Evolutionary conservation across 2,113 vertebrate species (phyloP), one percentile per base, ranked within the genome.

Genomic region (Balaeniceps rex): DNA sequence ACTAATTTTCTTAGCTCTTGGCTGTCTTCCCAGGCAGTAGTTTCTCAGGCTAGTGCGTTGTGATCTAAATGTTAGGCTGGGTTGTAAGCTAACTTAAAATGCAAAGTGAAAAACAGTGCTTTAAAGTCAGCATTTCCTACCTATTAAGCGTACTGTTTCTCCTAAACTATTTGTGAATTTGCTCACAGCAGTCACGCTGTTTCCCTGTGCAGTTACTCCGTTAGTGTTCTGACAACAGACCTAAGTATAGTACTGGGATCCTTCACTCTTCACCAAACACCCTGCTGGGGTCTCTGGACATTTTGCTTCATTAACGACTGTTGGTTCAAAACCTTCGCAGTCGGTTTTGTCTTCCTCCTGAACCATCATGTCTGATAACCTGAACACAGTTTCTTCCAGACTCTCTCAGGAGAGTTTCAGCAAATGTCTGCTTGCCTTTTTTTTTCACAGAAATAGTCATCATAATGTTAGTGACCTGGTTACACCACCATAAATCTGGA

Each of bases 1-100:
- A 25, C 91, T 96, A 90, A 95, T 97, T 97, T 97, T 93, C 93
- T 93, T 82, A 79, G 87, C 33, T 95, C 63, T 89, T 96, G 96
- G 88, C 92, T 93, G 49, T 69, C 40, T 97, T 96, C 88, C 95
- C 91, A 97, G 95, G 44, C 88, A 90, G 81, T 19, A 76, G 90
- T 54, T 95, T 92, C 83, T 96, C 75, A 66, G 75, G 63, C 57
- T 87, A 52, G 34, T 31, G 19, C 90, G 76, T 78, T 95, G 75
- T 87, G 87, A 83, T 85, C 85, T 91, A 91, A 88, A 77, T 63
- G 60, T 82, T 95, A 60, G 66, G 25, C 52, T 66, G 84, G 63
- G 33, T 64, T 95, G 83, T 72, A 90, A 94, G 55, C 40, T 82
- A 71, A 68, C 80, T 60, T 84, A 49, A 90, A 75, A 96, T 40